phyloP scores from a whole-genome alignment of 1,140 invertebrate species.

The Vollenhovia emeryi region DNA sequence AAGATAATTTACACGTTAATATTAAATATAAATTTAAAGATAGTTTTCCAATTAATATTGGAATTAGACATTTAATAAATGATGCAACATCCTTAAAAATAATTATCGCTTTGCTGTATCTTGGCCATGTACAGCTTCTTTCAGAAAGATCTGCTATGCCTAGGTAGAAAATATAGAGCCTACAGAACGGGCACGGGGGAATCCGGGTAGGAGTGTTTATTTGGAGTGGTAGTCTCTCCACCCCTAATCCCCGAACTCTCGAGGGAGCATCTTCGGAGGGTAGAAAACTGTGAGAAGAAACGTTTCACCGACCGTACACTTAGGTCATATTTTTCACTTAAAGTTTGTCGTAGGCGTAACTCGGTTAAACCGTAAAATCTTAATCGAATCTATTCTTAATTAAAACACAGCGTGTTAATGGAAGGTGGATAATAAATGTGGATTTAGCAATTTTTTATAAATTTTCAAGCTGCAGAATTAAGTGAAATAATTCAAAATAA shows the following conservation, averaged over 20 bases:
- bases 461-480: background rate
- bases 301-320: constrained; percentile 18
- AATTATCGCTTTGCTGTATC: background rate
- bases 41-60: background rate
- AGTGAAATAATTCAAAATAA: too few species aligned
- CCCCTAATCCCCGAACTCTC: constrained; percentile 80
- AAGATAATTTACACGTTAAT: background rate
- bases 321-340: constrained; percentile 65
- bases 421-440: background rate
- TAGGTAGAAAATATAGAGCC: constrained; percentile 25
- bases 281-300: constrained; percentile 74
- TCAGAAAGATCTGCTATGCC: background rate
- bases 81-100: background rate
- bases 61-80: background rate
- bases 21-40: background rate
- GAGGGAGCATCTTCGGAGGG: constrained; percentile 75
- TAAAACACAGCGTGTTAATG: background rate
- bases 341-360: background rate
- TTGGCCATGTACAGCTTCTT: background rate
- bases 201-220: constrained; percentile 81
- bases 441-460: background rate
- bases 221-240: constrained; percentile 83
- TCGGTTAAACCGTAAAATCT: constrained; percentile 15
- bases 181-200: constrained; percentile 47
- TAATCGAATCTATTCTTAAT: constrained; percentile 17